Base-by-base conservation (phyloP, 2,888 invertebrate genomes). In the Noctua janthe region DNA sequence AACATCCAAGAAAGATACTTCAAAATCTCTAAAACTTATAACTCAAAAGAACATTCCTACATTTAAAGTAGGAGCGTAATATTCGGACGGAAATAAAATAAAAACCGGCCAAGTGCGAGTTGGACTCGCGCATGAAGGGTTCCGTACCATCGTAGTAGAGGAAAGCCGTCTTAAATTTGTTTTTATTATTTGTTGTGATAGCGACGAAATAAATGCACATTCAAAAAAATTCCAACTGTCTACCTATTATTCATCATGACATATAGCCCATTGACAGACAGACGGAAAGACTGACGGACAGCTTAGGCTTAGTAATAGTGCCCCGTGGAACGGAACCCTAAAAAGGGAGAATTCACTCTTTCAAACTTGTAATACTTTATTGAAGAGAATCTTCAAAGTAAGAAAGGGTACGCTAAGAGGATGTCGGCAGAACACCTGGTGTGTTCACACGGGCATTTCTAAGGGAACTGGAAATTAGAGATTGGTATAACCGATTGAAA, bases 301-400 rank as follows among this genome's bases (percentile, higher is more conserved):
- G 54, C 54, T 0, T 20, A 54, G 54, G 54, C 23, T 54, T 54
- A 54, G 10, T 54, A 54, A 3, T 54, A 10, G 54, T 7, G 54
- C 3, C 8, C 20, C 51, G 17, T 51, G 6, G 6, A 6, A 23
- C 23, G 54, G 54, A 54, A 23, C 54, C 54, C 90, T 86, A 91
- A 92, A 91, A 90, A 86, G 87, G 86, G 88, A 75, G 76, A 71
- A 83, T 90, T 88, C 88, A 89, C 88, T 90, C 91, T 88, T 90
- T 79, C 88, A 92, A 94, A 94, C 90, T 94, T 91, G 90, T 93
- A 91, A 93, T 92, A 91, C 92, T 93, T 92, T 87, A 86, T 89
- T 83, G 89, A 84, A 84, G 87, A 90, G 92, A 93, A 92, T 90
- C 93, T 93, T 92, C 88, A 90, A 93, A 93, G 93, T 88, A 89